Evolutionary conservation across 2,797 vertebrate genomes (phyloP).

Genomic region (Serranus cabrilla): DNA sequence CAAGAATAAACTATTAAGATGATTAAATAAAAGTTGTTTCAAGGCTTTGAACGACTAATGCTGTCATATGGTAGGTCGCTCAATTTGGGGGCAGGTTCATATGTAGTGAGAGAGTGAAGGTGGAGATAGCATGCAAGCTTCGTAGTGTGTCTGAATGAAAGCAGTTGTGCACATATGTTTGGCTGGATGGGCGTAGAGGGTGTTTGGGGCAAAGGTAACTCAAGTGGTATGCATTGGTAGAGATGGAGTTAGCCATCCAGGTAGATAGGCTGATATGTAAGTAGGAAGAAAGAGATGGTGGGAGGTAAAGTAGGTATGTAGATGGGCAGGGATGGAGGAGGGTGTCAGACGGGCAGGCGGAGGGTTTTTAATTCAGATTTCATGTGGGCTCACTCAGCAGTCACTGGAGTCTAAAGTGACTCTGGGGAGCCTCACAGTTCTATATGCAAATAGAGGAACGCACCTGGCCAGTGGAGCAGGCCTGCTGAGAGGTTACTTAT

Average conservation of each 20-base stretch:
- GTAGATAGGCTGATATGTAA: conserved; percentile 57
- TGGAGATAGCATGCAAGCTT: neutral
- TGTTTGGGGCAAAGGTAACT: conserved; percentile 25
- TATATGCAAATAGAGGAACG: conserved; percentile 99
- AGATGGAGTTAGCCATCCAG: conserved; percentile 49
- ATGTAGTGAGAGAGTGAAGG: neutral
- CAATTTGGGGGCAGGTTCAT: neutral
- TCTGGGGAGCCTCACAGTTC: conserved; percentile 99
- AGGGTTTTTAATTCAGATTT: conserved; percentile 99
- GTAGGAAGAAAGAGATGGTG: conserved; percentile 54
- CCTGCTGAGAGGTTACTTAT: conserved; percentile 99
- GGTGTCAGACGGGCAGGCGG: conserved; percentile 71
- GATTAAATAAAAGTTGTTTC: neutral
- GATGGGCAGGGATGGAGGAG: conserved; percentile 71
- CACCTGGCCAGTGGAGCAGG: conserved; percentile 99
- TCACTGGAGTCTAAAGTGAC: conserved; percentile 99
- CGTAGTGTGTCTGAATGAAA: conserved; percentile 3
- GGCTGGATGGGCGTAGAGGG: neutral
- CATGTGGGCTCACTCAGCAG: conserved; percentile 99
- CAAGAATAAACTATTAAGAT: neutral
- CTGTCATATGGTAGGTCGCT: neutral
- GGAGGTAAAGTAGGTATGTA: conserved; percentile 62
- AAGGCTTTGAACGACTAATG: neutral
- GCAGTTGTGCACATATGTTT: neutral
- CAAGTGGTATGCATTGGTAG: neutral